These are phyloP conservation scores for Megalops cyprinoides DNA, from an alignment of 2,797 vertebrate species.

Conservation along the genomic window DNA sequence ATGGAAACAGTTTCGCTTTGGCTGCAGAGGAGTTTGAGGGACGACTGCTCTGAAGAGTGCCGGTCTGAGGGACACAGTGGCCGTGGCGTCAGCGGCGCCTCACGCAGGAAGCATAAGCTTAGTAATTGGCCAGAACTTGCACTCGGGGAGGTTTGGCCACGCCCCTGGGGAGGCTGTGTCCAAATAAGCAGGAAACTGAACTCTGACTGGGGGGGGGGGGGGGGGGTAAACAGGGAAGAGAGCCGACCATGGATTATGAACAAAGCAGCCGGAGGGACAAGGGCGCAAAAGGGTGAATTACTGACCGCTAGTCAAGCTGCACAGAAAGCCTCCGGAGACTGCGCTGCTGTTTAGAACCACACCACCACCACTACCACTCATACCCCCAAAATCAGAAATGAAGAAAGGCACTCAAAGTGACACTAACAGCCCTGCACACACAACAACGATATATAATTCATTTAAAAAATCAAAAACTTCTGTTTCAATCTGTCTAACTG, in stretches of 20 bases:
- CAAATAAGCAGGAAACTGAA: too few species aligned
- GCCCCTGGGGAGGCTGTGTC: not conserved
- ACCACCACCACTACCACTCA: not conserved
- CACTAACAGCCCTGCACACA: not conserved
- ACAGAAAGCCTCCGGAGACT: not conserved
- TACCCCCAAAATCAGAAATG: not conserved
- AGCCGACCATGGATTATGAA: not conserved
- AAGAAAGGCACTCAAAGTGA: not conserved
- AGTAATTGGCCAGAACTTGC: not conserved
- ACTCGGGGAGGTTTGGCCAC: not conserved
- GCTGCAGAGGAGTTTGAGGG: too few species aligned
- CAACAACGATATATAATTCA: too few species aligned
- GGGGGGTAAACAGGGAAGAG: too few species aligned
- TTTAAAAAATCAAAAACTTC: not conserved
- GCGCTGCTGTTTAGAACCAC: not conserved
- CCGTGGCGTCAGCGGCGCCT: not conserved
- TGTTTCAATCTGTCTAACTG: not conserved
- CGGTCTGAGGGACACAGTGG: not conserved
- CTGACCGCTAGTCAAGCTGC: not conserved
- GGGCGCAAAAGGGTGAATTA: not conserved
- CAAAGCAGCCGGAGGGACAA: not conserved
- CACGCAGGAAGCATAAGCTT: not conserved
- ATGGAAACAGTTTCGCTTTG: not conserved
- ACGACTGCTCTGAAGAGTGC: not conserved
- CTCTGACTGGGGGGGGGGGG: too few species aligned